Evolutionary conservation across 2,888 invertebrate species (phyloP).

Genomic region (Andrena trimmerana): DNA sequence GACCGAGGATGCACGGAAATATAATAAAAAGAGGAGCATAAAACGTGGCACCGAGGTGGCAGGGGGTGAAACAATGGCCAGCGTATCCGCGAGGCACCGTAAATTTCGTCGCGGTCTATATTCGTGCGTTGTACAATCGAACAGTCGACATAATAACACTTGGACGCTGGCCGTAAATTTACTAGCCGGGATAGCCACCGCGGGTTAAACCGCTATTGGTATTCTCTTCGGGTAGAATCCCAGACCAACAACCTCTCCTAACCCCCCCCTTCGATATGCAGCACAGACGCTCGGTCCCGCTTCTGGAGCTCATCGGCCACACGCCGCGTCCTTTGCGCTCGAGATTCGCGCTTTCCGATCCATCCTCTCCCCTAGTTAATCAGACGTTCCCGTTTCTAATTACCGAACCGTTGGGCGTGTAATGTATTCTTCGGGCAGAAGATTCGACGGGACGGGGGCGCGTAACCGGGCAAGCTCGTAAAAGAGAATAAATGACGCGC

Average conservation of each 20-base stretch:
- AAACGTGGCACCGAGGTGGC: conserved; percentile 22
- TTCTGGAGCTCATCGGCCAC: background rate
- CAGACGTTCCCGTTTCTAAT: conserved; percentile 28
- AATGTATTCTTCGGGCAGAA: conserved; percentile 19
- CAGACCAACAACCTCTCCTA: conserved; percentile 12
- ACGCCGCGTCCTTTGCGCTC: conserved; percentile 14
- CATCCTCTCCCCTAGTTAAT: conserved; percentile 25
- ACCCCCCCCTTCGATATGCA: background rate
- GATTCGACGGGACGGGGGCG: background rate
- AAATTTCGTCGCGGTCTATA: conserved; percentile 75
- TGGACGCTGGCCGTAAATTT: conserved; percentile 77
- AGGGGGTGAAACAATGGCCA: conserved; percentile 55
- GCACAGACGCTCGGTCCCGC: background rate
- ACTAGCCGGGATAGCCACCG: conserved; percentile 64
- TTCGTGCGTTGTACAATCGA: conserved; percentile 72
- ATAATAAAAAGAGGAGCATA: conserved; percentile 53
- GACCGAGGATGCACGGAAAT: conserved; percentile 16
- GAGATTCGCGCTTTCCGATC: conserved; percentile 31
- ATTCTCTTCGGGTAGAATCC: conserved; percentile 68
- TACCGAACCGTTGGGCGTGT: background rate
- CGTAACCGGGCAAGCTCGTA: conserved; percentile 26
- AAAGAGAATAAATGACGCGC: conserved; percentile 39
- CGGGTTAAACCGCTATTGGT: conserved; percentile 73
- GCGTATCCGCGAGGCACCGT: conserved; percentile 49
- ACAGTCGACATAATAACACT: conserved; percentile 78